Conservation (phyloP, 1,140 invertebrate genomes). For the Trissolcus basalis region DNA sequence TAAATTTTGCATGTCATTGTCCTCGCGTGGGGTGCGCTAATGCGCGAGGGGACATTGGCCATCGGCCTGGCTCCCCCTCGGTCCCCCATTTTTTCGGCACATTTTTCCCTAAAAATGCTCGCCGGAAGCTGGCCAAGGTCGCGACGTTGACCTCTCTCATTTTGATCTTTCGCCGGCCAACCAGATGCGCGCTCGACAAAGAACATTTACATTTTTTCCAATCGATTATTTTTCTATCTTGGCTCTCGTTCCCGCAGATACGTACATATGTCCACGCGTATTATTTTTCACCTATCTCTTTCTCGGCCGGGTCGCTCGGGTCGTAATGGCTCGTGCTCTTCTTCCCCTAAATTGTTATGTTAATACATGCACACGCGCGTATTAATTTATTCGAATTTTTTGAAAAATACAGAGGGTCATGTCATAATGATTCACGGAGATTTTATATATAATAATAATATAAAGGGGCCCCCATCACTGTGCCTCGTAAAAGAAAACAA, state of each 20-base stretch:
- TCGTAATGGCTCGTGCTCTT: slow-evolving; percentile 68
- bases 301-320: slow-evolving; percentile 49
- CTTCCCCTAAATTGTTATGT: slow-evolving; percentile 67
- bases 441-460: slow-evolving; percentile 35
- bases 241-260: slow-evolving; percentile 36
- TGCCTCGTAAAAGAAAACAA: slow-evolving; percentile 45
- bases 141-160: slow-evolving; percentile 66
- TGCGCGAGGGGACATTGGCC: slow-evolving; percentile 42
- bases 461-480: slow-evolving; percentile 50
- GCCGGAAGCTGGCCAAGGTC: slow-evolving; percentile 66
- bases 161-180: slow-evolving; percentile 55
- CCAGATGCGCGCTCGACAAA: slow-evolving; percentile 67
- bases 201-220: slow-evolving; percentile 59
- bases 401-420: slow-evolving; percentile 62
- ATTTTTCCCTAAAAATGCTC: slow-evolving; percentile 69
- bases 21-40: slow-evolving; percentile 43
- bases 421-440: slow-evolving; percentile 61
- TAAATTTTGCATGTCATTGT: slow-evolving; percentile 72
- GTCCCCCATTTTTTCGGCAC: slow-evolving; percentile 24
- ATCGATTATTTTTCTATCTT: slow-evolving; percentile 53
- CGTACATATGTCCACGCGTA: slow-evolving; percentile 51
- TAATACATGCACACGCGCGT: slow-evolving; percentile 70
- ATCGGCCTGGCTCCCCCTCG: slow-evolving; percentile 23
- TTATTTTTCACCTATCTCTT: slow-evolving; percentile 52
- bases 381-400: slow-evolving; percentile 75